These are phyloP conservation scores for Hyperoplus immaculatus DNA, from an alignment of 2,797 vertebrate genomes.

Conservation along the genomic window DNA sequence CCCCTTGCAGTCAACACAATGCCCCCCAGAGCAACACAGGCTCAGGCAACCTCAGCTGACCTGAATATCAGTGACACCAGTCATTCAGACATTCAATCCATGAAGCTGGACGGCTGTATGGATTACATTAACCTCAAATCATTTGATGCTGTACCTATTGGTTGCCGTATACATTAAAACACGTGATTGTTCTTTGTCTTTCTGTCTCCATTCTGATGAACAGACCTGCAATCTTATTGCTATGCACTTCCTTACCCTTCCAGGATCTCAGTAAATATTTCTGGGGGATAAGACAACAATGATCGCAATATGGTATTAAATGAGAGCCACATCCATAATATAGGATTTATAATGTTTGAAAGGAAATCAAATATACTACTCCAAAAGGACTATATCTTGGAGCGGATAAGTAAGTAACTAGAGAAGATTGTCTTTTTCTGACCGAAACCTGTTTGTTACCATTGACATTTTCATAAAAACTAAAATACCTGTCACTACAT, in stretches of 20 bases:
- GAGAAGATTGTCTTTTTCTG: not conserved
- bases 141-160: not conserved
- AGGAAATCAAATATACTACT: not conserved
- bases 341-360: not conserved
- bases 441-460: not conserved
- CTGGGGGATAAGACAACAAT: not conserved
- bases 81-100: constrained; percentile 44
- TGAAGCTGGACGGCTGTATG: constrained; percentile 17
- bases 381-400: not conserved
- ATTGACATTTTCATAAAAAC: not conserved
- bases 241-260: not conserved
- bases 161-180: not conserved
- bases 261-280: not conserved
- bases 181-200: not conserved
- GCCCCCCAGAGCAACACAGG: constrained; percentile 52
- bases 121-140: constrained; percentile 43
- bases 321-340: not conserved
- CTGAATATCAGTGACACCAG: constrained; percentile 72
- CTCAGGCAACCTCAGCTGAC: constrained; percentile 68
- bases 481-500: constrained; percentile 5
- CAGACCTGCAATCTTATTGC: not conserved
- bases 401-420: not conserved
- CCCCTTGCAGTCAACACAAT: constrained; percentile 70
- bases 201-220: not conserved
- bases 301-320: not conserved